These are phyloP conservation scores for Drosophila malerkotliana DNA, from an alignment of 1,140 invertebrate species.

Conservation along the genomic window DNA sequence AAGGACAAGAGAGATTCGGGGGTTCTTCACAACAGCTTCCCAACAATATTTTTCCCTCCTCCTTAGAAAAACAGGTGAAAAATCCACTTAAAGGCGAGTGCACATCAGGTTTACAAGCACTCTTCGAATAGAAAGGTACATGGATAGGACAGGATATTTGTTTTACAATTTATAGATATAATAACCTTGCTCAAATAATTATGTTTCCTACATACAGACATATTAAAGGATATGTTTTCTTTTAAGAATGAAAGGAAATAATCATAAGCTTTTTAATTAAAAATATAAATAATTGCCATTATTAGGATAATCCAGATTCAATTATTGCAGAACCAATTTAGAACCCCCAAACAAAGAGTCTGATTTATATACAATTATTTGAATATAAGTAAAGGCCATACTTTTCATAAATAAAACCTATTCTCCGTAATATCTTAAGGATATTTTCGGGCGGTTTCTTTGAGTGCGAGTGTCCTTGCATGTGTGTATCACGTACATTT, in stretches of 20 bases:
- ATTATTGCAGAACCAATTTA: neutral
- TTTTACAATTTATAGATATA: neutral
- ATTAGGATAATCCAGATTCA: too few species aligned
- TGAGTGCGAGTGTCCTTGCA: conserved; percentile 22
- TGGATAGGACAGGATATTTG: neutral
- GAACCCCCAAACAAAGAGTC: neutral
- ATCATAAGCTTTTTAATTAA: too few species aligned
- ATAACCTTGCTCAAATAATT: too few species aligned
- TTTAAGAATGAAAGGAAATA: too few species aligned
- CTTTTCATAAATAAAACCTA: neutral
- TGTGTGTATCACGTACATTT: conserved; percentile 77
- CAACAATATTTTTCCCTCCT: conserved; percentile 26
- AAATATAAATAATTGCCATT: too few species aligned
- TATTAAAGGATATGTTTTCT: too few species aligned
- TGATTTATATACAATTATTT: neutral
- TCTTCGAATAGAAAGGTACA: conserved; percentile 11
- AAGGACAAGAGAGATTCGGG: conserved; percentile 13
- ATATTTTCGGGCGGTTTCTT: conserved; percentile 1
- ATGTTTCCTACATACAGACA: too few species aligned
- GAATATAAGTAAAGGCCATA: neutral
- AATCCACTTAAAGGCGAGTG: conserved; percentile 73
- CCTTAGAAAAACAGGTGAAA: conserved; percentile 57
- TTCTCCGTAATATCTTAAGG: neutral
- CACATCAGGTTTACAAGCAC: conserved; percentile 52
- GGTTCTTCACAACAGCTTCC: neutral